Evolutionary conservation across 2,113 vertebrate species (phyloP), one percentile per base, ranked within the genome.

Genomic region (Casuarius casuarius): DNA sequence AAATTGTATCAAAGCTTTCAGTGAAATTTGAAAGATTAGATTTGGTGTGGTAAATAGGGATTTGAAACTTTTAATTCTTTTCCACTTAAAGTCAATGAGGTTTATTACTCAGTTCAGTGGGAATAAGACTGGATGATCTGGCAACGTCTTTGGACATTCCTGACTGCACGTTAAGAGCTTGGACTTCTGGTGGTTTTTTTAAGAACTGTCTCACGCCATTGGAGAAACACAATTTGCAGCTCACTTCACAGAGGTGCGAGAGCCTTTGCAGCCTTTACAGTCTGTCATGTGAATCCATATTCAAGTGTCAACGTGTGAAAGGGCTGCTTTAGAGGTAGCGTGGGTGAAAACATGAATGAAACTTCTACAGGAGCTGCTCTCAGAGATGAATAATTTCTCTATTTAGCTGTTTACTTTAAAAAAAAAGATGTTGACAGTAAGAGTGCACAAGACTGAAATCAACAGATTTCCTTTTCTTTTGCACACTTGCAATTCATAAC

Each of bases 261-360:
- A 92, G 73, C 49, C 87, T 96, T 87, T 66, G 35, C 89, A 93
- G 86, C 67, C 74, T 86, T 94, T 83, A 73, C 62, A 86, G 35
- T 80, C 87, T 93, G 93, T 87, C 92, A 86, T 8, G 75, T 72
- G 91, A 97, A 96, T 92, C 83, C 87, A 71, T 68, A 73, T 38
- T 44, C 80, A 92, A 93, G 95, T 83, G 78, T 84, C 97, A 96
- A 26, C 0, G 62, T 87, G 84, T 87, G 84, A 94, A 93, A 54
- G n/a, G 74, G 79, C 35, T 79, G 63, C 38, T 92, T 89, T 31
- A 79, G 75, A 89, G 71, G n/a, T 91, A 44, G 48, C 52, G 51
- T 89, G 84, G 83, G 72, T 94, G 75, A 91, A 91, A 95, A 86
- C 22, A 89, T 33, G 15, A 83, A 92, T 54, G 56, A 38, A 76